Conservation (phyloP, 2,113 vertebrate genomes). For the Mesitornis unicolor region DNA sequence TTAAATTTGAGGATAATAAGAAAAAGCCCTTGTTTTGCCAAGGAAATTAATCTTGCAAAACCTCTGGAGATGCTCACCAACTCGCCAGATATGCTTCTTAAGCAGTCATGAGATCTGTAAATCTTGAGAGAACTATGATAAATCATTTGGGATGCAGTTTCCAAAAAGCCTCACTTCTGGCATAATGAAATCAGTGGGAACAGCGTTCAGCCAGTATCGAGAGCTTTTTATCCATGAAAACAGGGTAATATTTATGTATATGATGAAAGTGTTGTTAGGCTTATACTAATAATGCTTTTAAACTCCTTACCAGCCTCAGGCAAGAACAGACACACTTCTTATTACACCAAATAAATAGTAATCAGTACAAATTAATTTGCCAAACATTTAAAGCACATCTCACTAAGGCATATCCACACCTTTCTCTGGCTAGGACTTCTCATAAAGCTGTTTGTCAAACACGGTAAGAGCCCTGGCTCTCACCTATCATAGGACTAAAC, state of each 20-base stretch:
- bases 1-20: neutral
- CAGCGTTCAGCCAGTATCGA: neutral
- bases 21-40: neutral
- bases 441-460: neutral
- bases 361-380: conserved; percentile 52
- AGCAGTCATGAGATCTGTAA: neutral
- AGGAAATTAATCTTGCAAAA: neutral
- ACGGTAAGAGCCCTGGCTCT: neutral
- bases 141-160: neutral
- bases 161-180: neutral
- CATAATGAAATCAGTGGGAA: neutral
- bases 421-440: neutral
- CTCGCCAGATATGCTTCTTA: neutral
- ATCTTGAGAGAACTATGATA: neutral
- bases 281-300: conserved; percentile 16
- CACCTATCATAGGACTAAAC: neutral
- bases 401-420: neutral
- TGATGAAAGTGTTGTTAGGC: conserved; percentile 4
- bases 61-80: neutral
- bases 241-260: conserved; percentile 25
- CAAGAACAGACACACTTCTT: conserved; percentile 10
- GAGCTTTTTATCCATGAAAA: conserved; percentile 26
- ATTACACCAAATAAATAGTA: conserved; percentile 52
- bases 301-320: conserved; percentile 1
- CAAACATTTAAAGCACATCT: neutral